Evolutionary conservation across 2,113 vertebrate genomes (phyloP), one percentile per base, ranked within the genome.

Genomic region (Corvus cornix): DNA sequence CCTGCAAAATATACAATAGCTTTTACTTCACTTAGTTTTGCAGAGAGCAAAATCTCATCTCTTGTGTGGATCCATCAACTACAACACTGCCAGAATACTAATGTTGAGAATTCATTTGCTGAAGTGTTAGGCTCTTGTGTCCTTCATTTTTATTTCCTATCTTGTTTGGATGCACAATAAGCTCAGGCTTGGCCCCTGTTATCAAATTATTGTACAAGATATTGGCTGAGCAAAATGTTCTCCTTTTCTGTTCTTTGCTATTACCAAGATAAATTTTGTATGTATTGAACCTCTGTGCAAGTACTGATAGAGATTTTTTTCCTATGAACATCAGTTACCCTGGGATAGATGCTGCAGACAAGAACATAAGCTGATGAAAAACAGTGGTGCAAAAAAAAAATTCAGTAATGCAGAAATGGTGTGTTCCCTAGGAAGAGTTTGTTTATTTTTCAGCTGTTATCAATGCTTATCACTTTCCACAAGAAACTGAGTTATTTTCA

Each of bases 401-500:
- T 1, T 24, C 44, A 48, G 18, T 46, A 51, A 76, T 18, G 23
- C 11, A 49, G 27, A 59, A 85, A 41, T 26, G 7, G 2, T 49
- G 12, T 49, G 16, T 44, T 72, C 49, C 48, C 7, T 33, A 33
- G 35, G 16, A 48, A 59, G 21, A 23, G 9, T 62, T 63, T 39
- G 16, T 20, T 28, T 78, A 9, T 21, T 74, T 64, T 48, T 30
- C 13, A 33, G 46, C 60, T 83, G 7, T 30, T 69, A 39, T 30
- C 22, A 31, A 79, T 94, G 88, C 46, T 91, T 35, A 92, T 67
- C 6, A 4, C 67, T 91, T 93, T 84, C 27, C 20, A 31, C 55
- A 39, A 80, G 75, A 92, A 96, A 78, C 9, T 56, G 78, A 80
- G 75, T 66, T 43, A 27, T 91, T 97, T 87, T 94, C 64, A 87